phyloP scores from a whole-genome alignment of 2,888 invertebrate genomes.

The Drosophila subquinaria region DNA sequence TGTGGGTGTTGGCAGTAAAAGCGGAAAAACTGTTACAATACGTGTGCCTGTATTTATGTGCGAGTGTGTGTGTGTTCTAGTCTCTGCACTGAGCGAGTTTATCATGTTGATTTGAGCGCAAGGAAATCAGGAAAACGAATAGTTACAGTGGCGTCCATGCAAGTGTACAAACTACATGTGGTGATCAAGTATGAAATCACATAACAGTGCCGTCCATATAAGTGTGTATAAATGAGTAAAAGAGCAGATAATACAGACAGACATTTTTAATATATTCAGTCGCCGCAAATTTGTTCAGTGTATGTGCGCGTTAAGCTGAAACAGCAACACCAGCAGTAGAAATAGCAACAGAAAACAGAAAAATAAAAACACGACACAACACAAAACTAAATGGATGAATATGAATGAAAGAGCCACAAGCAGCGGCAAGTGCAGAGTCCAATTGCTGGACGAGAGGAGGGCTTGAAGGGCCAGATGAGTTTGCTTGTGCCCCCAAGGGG shows the following conservation, averaged over 20 bases:
- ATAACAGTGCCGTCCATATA: not conserved
- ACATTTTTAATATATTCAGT: not conserved
- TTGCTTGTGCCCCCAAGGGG: slow-evolving; percentile 65
- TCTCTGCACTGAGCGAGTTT: slow-evolving; percentile 41
- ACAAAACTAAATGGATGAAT: slow-evolving; percentile 74
- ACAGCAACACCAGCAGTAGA: slow-evolving; percentile 34
- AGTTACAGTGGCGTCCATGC: not conserved
- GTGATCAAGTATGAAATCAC: not conserved
- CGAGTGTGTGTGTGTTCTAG: slow-evolving; percentile 28
- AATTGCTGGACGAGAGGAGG: slow-evolving; percentile 44
- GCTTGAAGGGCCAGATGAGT: not conserved
- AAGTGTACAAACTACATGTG: not conserved
- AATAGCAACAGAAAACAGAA: slow-evolving; percentile 32
- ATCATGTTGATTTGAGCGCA: not conserved
- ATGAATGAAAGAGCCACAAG: slow-evolving; percentile 72
- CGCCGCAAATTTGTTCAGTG: slow-evolving; percentile 30
- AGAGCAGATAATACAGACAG: not conserved
- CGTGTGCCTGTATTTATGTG: slow-evolving; percentile 4
- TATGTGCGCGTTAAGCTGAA: slow-evolving; percentile 40
- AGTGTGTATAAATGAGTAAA: not conserved
- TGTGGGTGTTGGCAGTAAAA: slow-evolving; percentile 41
- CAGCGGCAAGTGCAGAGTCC: slow-evolving; percentile 62
- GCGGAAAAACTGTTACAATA: slow-evolving; percentile 66
- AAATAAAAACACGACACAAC: slow-evolving; percentile 36
- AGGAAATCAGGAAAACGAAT: not conserved